Conservation (phyloP, 2,797 vertebrate genomes). For the Megaceryle alcyon region DNA sequence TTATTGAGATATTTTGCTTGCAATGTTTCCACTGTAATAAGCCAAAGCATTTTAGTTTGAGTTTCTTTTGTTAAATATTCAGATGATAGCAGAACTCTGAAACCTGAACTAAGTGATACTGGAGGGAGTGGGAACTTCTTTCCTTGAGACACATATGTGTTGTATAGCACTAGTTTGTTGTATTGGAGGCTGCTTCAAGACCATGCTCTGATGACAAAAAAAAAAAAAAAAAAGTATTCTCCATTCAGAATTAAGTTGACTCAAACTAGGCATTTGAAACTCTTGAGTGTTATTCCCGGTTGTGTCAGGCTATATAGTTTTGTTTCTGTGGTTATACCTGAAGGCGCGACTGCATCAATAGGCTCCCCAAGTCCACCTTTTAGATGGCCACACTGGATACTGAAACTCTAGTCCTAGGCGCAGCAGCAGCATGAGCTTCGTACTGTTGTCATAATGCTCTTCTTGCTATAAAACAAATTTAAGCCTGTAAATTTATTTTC, state of each 20-base stretch:
- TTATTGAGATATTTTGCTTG: neutral
- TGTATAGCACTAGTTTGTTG: too few species aligned
- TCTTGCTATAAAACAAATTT: neutral
- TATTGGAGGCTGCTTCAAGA: neutral
- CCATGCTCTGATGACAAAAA: neutral
- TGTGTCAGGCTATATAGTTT: neutral
- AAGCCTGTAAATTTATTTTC: neutral
- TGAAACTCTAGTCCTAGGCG: neutral
- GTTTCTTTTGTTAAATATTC: neutral
- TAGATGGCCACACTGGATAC: neutral
- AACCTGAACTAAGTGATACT: neutral
- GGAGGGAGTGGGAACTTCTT: neutral
- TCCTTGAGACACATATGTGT: neutral
- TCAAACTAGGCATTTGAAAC: neutral
- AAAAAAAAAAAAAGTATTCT: neutral
- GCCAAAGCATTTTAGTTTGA: neutral
- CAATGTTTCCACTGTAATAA: neutral
- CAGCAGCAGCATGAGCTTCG: accelerated
- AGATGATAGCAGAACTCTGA: neutral
- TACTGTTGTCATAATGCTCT: neutral
- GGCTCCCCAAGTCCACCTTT: neutral
- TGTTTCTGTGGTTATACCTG: neutral
- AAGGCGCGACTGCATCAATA: neutral
- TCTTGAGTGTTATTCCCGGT: neutral
- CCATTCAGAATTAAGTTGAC: neutral